Evolutionary conservation across 1,140 invertebrate species (phyloP).

Genomic region (Campoletis sonorensis): DNA sequence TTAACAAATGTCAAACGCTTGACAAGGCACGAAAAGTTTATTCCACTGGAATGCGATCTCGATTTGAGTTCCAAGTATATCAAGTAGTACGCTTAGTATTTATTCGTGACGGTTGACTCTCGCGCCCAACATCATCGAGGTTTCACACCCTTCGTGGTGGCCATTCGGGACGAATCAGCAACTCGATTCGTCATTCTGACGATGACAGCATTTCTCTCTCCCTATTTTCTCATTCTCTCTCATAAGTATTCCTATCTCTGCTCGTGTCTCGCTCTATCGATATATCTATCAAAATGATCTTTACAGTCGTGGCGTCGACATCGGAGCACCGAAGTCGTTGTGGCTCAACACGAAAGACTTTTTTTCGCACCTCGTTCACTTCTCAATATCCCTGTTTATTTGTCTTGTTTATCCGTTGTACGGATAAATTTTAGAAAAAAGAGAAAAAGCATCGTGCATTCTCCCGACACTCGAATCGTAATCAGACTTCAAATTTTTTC

Average conservation of each 20-base stretch:
- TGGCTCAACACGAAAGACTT: constrained; percentile 51
- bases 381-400: background rate
- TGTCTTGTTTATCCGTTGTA: background rate
- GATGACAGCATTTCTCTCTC: constrained; percentile 45
- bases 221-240: constrained; percentile 40
- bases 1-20: constrained; percentile 19
- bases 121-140: constrained; percentile 27
- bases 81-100: constrained; percentile 20
- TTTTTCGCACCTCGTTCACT: constrained; percentile 59
- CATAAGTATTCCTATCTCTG: constrained; percentile 30
- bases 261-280: constrained; percentile 29
- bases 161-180: constrained; percentile 69
- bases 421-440: background rate
- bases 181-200: constrained; percentile 67
- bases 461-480: too few relatives aligned
- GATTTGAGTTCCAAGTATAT: constrained; percentile 38
- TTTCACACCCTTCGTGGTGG: constrained; percentile 69
- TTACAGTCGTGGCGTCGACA: constrained; percentile 20
- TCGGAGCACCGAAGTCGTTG: constrained; percentile 41
- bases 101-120: constrained; percentile 22
- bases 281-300: constrained; percentile 40
- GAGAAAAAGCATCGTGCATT: background rate
- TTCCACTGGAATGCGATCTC: constrained; percentile 37
- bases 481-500: too few relatives aligned
- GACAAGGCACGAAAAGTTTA: constrained; percentile 8